Evolutionary conservation across 2,888 invertebrate genomes (phyloP).

Genomic region (Periphyllus acericola): DNA sequence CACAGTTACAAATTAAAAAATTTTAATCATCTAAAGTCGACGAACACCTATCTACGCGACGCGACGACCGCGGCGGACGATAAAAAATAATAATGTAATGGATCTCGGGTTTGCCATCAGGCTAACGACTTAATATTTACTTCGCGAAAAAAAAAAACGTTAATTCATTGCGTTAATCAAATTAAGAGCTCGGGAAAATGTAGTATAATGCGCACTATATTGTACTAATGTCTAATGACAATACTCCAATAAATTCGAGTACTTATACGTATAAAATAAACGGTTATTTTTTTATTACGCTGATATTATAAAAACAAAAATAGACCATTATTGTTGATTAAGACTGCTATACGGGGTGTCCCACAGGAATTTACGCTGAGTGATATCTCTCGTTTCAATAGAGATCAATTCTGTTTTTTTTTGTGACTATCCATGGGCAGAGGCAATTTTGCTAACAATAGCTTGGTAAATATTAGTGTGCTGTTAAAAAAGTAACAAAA

Average conservation of each 20-base stretch:
- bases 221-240: neutral
- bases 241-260: neutral
- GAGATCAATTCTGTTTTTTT: too few species aligned
- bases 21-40: neutral
- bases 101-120: neutral
- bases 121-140: neutral
- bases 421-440: too few species aligned
- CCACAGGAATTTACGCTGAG: too few species aligned
- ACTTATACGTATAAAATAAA: neutral
- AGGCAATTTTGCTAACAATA: too few species aligned
- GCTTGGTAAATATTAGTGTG: too few species aligned
- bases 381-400: too few species aligned
- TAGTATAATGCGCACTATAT: neutral
- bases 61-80: too few species aligned
- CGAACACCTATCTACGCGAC: neutral
- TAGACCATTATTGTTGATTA: neutral
- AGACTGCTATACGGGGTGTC: too few species aligned
- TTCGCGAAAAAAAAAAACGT: neutral
- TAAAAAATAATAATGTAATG: neutral
- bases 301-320: neutral
- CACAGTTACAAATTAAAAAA: neutral
- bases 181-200: neutral
- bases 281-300: neutral
- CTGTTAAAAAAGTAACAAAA: too few species aligned
- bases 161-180: neutral